Evolutionary conservation across 2,888 invertebrate species (phyloP).

Genomic region (Acanthopleura granulata): DNA sequence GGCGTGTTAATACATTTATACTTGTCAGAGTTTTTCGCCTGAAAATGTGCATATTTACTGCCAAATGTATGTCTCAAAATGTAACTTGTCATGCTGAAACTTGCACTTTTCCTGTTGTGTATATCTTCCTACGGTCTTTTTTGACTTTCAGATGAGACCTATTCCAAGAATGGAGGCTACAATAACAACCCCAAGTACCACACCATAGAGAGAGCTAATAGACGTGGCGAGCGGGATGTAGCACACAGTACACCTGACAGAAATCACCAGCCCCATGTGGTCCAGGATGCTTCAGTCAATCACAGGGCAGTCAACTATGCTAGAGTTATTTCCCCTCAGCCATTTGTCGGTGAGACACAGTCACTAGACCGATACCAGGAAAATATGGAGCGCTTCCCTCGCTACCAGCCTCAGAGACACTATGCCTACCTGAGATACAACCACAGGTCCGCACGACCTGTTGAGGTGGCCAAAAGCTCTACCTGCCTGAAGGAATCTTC

Average conservation of each 20-base stretch:
- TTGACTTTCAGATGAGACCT: not conserved
- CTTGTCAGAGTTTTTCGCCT: too few relatives aligned
- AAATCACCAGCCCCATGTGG: not conserved
- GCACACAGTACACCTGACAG: not conserved
- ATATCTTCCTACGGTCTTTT: too few relatives aligned
- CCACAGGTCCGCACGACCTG: not conserved
- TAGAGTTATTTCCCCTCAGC: slow-evolving; percentile 18
- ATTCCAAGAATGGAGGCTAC: not conserved
- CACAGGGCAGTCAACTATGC: not conserved
- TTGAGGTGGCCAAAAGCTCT: not conserved
- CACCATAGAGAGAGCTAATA: not conserved
- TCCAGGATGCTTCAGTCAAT: too few relatives aligned
- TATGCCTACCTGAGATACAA: slow-evolving; percentile 11
- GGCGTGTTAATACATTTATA: too few relatives aligned
- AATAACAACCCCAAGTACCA: not conserved
- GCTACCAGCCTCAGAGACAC: slow-evolving; percentile 14
- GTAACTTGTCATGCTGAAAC: too few relatives aligned
- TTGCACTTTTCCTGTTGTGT: too few relatives aligned
- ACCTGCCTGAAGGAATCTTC: not conserved
- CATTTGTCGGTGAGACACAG: not conserved
- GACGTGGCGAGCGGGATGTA: too few relatives aligned
- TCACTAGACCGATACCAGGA: not conserved
- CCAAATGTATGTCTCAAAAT: too few relatives aligned
- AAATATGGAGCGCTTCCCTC: not conserved
- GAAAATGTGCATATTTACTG: too few relatives aligned